These are phyloP conservation scores for Pontoporia blainvillei DNA, from an alignment of 2,113 vertebrate species.

Conservation along the genomic window DNA sequence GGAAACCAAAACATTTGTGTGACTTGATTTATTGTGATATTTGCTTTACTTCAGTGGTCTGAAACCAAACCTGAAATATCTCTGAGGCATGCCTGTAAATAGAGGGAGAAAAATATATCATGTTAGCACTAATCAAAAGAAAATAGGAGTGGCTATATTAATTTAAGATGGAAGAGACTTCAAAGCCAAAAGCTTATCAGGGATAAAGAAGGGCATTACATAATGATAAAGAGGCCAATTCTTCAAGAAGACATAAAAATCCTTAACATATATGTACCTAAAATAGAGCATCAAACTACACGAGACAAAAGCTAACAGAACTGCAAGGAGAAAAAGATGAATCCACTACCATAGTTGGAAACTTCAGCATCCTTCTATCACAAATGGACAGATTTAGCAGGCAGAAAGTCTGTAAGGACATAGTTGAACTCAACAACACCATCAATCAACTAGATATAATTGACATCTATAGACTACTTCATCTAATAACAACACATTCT, in stretches of 20 bases:
- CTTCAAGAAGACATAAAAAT: neutral
- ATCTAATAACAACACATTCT: neutral
- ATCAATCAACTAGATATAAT: too few relatives aligned
- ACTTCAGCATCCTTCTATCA: neutral
- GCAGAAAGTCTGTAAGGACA: neutral
- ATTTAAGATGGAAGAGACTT: neutral
- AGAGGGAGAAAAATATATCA: neutral
- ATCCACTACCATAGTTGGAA: too few relatives aligned
- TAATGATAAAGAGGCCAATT: neutral
- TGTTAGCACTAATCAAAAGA: neutral
- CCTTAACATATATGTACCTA: neutral
- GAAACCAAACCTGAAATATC: neutral
- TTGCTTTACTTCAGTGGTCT: neutral
- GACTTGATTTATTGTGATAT: neutral
- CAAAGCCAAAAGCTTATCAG: neutral
- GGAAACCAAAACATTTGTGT: neutral
- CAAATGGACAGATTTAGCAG: neutral
- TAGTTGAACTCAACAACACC: neutral
- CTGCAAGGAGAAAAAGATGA: neutral
- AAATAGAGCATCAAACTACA: neutral
- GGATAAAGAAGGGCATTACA: neutral
- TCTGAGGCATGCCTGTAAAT: neutral
- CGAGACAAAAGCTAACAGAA: neutral
- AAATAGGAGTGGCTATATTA: neutral
- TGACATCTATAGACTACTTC: neutral